A percentile compares a stretch with the other conserved stretches of the same genome.
Conservation (phyloP, 1,140 invertebrate genomes). For the Rhyacophila brunnea region DNA sequence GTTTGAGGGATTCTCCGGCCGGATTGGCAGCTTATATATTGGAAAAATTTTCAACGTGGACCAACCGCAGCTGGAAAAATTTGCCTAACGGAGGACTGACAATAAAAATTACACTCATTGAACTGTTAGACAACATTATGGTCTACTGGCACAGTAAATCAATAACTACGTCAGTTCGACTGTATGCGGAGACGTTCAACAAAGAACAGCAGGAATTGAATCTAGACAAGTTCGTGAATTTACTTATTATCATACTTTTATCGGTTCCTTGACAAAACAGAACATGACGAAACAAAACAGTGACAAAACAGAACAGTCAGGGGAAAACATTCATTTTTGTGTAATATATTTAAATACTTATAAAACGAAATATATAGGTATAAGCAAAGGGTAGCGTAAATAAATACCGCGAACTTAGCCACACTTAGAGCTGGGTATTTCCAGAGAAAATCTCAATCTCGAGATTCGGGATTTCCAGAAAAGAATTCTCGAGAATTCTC, state of each 20-base stretch:
- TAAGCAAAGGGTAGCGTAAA: too few relatives aligned
- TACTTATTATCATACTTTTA: neutral
- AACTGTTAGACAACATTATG: slow-evolving; percentile 74
- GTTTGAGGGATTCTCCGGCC: slow-evolving; percentile 60
- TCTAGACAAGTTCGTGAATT: slow-evolving; percentile 43
- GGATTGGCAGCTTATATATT: slow-evolving; percentile 73
- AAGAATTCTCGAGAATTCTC: too few relatives aligned
- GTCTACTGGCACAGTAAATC: slow-evolving; percentile 71
- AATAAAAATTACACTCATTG: slow-evolving; percentile 58
- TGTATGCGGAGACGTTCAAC: slow-evolving; percentile 61
- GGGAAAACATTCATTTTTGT: too few relatives aligned
- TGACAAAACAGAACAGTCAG: too few relatives aligned
- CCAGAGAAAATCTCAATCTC: too few relatives aligned
- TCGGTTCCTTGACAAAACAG: too few relatives aligned
- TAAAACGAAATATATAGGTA: too few relatives aligned
- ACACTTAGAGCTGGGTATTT: too few relatives aligned
- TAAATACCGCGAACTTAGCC: too few relatives aligned
- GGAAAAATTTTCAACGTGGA: slow-evolving; percentile 72
- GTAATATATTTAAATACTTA: too few relatives aligned
- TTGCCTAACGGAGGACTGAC: slow-evolving; percentile 60
- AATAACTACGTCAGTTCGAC: slow-evolving; percentile 65
- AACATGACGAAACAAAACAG: too few relatives aligned
- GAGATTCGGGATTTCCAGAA: too few relatives aligned
- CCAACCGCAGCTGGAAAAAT: slow-evolving; percentile 46
- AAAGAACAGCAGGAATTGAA: slow-evolving; percentile 39